These are phyloP conservation scores for Tridacna gigas DNA, from an alignment of 2,888 invertebrate species.

Conservation along the genomic window DNA sequence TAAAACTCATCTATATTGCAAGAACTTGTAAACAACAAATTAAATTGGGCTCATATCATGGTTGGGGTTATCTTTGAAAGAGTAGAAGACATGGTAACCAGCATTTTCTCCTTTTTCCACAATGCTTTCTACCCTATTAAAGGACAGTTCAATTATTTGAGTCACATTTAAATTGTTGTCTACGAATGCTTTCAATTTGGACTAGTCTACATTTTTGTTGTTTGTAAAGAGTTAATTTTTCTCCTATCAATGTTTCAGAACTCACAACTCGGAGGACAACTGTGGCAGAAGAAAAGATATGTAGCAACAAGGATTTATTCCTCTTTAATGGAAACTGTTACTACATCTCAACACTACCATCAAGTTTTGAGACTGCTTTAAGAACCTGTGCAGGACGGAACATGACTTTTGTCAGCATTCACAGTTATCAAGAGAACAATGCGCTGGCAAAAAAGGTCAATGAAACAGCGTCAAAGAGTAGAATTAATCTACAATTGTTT, in stretches of 20 bases:
- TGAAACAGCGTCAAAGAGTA: conserved; percentile 5
- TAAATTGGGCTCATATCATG: no score
- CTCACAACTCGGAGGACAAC: neutral
- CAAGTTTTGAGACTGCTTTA: conserved; percentile 3
- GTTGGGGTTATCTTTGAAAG: no score
- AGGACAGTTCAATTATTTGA: neutral
- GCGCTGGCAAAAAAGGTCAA: conserved; percentile 18
- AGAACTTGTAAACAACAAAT: no score
- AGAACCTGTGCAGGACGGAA: neutral
- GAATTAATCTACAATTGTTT: neutral
- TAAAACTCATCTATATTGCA: no score
- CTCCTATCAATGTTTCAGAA: neutral
- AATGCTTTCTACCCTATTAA: no score
- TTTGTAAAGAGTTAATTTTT: neutral
- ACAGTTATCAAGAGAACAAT: conserved; percentile 18
- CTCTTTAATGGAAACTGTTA: conserved; percentile 22
- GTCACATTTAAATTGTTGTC: neutral
- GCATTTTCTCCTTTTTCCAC: no score
- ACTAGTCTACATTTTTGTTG: no score
- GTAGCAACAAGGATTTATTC: conserved; percentile 19
- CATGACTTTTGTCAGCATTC: conserved; percentile 22
- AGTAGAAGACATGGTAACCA: no score
- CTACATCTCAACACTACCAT: neutral
- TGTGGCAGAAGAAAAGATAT: neutral
- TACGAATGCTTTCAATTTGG: no score